Base-by-base conservation (phyloP, 1,140 invertebrate species). In the Drosophila sulfurigaster region DNA sequence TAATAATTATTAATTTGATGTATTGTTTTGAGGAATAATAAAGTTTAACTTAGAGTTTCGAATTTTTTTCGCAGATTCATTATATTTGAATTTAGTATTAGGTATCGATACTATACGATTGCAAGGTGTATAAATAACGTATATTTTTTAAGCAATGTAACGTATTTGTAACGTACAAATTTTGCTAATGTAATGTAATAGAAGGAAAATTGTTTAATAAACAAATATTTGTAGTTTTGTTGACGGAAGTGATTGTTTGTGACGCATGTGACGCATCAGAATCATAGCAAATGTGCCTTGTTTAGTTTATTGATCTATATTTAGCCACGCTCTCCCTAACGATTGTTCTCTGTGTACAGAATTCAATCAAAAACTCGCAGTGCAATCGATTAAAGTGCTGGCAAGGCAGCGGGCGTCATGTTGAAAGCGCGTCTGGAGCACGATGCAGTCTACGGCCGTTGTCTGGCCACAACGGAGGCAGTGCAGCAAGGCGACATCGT, bases 401-500 rank as follows among this genome's bases (percentile, higher is more conserved):
- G 58, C 46, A 3, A 51, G 32, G 52, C 58, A 58, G 72, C 67
- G 8, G 10, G 38, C 56, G 54, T 60, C 38, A 92, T 92, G 91
- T 51, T 90, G 32, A 92, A 92, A 77, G 83, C 80, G 52, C 82
- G 76, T 32, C 69, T 92, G 69, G 88, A 87, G 63, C 57, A 76
- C 28, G 88, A 91, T 51, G 79, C 91, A 10, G 68, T 94, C 91
- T 94, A 95, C n/a, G 96, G 96, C 65, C 94, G 96, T 78, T 96
- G 95, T 91, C 93, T 95, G 51, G 93, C 96, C 0, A 94, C 96
- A 7, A 93, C 92, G 10, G 94, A 95, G 75, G 93, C 95, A 82
- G 92, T 97, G 38, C 94, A 95, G 59, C 92, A 95, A 2, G 96
- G 96, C 0, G 96, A 97, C 76, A 91, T 96, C 64, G 95, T 97